phyloP scores from a whole-genome alignment of 1,140 invertebrate species.

The Batillaria attramentaria region DNA sequence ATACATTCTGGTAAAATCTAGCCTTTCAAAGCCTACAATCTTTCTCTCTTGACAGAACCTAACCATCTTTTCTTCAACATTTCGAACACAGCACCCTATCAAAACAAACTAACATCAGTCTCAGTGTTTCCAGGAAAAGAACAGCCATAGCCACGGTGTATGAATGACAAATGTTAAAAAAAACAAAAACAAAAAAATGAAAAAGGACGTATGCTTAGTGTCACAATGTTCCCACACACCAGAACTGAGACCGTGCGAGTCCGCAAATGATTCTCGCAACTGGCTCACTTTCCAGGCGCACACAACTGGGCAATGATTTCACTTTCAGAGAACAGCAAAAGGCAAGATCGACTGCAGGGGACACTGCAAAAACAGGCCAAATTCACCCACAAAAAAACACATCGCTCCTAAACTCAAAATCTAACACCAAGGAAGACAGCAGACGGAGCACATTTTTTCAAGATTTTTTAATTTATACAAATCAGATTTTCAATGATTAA shows the following conservation, averaged over 20 bases:
- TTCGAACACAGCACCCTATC: too few species aligned
- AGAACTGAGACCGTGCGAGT: conserved; percentile 27
- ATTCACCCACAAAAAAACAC: conserved; percentile 14
- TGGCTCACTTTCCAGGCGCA: conserved; percentile 21
- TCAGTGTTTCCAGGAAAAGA: too few species aligned
- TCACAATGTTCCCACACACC: conserved; percentile 31
- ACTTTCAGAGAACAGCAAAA: conserved; percentile 31
- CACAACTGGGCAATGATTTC: conserved; percentile 28
- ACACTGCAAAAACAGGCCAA: conserved; percentile 32
- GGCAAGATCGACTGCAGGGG: conserved; percentile 22
- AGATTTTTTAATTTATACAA: too few species aligned
- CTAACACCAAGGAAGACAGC: not conserved
- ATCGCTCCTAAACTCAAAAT: not conserved
- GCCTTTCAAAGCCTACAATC: too few species aligned
- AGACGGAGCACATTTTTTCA: too few species aligned
- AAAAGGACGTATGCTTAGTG: conserved; percentile 11
- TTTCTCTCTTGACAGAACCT: too few species aligned
- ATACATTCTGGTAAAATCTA: too few species aligned
- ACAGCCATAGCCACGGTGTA: too few species aligned
- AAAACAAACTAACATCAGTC: too few species aligned
- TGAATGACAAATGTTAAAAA: conserved; percentile 5
- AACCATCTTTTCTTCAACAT: not conserved
- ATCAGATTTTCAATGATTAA: too few species aligned
- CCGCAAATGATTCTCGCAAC: conserved; percentile 26
- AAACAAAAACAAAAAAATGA: conserved; percentile 2